Percentiles rank a stretch among this genome's conserved stretches.
Evolutionary conservation across 2,113 vertebrate genomes (phyloP).

Genomic region (Dasyprocta punctata): DNA sequence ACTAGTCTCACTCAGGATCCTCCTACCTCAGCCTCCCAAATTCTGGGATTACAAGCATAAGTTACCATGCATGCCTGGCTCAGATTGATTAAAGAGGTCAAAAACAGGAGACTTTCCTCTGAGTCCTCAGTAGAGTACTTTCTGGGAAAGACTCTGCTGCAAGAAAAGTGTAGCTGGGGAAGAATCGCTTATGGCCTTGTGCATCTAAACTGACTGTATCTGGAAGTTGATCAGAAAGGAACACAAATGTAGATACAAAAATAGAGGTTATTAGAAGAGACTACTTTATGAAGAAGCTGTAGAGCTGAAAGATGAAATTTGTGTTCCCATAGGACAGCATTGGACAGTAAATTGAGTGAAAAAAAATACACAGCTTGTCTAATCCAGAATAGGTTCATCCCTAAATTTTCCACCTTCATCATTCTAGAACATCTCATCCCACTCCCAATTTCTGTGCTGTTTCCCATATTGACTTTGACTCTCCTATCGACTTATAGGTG

Average conservation of each 20-base stretch:
- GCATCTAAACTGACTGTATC: constrained; percentile 12
- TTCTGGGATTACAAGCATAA: not conserved
- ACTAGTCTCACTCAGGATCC: not conserved
- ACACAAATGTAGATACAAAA: not conserved
- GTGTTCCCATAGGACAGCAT: not conserved
- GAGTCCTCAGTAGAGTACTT: not conserved
- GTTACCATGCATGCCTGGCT: not conserved
- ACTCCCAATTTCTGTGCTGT: not conserved
- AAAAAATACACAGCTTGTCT: not conserved
- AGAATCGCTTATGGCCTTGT: constrained; percentile 42
- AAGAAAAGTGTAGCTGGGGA: constrained; percentile 47
- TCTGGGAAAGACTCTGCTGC: not conserved
- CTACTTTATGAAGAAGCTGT: constrained; percentile 33
- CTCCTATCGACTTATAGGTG: constrained; percentile 87
- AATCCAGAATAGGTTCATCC: not conserved
- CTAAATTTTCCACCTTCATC: not conserved
- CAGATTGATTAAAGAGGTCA: not conserved
- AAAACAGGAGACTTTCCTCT: constrained; percentile 21
- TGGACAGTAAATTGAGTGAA: not conserved
- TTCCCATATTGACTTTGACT: constrained; percentile 16
- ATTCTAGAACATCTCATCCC: not conserved
- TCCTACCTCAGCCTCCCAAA: not conserved
- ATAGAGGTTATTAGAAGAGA: not conserved
- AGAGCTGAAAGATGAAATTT: constrained; percentile 14
- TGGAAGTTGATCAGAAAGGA: constrained; percentile 30